A percentile compares a stretch with the other conserved stretches of the same genome.
Evolutionary conservation across 35 echinoderm and acorn worm species (phyloP).

Genomic region (Heliocidaris tuberculata): DNA sequence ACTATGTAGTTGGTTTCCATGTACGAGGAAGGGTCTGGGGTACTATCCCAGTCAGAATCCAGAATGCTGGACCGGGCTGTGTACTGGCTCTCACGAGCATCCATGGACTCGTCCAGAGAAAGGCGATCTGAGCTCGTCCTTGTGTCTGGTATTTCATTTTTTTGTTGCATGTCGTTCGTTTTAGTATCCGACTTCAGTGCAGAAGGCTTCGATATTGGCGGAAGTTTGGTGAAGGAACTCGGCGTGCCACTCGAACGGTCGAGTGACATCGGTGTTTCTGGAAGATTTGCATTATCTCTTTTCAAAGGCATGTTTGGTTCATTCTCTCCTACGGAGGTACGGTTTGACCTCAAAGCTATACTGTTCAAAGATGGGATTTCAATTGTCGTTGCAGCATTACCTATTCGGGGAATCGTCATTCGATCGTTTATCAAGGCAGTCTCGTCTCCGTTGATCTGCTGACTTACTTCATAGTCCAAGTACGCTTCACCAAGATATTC

Average conservation of each 20-base stretch:
- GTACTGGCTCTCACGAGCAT: constrained; percentile 22
- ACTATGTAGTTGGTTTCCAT: constrained; percentile 66
- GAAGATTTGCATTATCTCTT: constrained; percentile 16
- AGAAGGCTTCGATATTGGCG: constrained; percentile 29
- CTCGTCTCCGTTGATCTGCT: constrained; percentile 6
- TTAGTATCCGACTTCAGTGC: neutral
- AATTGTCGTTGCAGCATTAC: constrained; percentile 16
- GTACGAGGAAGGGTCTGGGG: constrained; percentile 59
- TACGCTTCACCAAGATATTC: constrained; percentile 81
- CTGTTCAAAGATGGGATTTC: constrained; percentile 40
- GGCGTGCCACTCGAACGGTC: constrained; percentile 47
- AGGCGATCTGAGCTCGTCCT: neutral
- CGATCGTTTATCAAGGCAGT: constrained; percentile 22
- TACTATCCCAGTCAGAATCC: constrained; percentile 35
- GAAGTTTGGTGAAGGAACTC: constrained; percentile 42
- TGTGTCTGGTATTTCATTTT: neutral
- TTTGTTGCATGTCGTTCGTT: neutral
- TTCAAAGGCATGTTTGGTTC: constrained; percentile 7
- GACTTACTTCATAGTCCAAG: constrained; percentile 71
- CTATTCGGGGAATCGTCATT: constrained; percentile 36
- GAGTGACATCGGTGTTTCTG: constrained; percentile 45
- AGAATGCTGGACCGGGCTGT: neutral
- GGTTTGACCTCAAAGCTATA: neutral
- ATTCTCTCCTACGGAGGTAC: neutral
- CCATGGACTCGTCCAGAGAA: constrained; percentile 12